These are phyloP conservation scores for Pantala flavescens DNA, from an alignment of 1,140 invertebrate species.

Conservation along the genomic window DNA sequence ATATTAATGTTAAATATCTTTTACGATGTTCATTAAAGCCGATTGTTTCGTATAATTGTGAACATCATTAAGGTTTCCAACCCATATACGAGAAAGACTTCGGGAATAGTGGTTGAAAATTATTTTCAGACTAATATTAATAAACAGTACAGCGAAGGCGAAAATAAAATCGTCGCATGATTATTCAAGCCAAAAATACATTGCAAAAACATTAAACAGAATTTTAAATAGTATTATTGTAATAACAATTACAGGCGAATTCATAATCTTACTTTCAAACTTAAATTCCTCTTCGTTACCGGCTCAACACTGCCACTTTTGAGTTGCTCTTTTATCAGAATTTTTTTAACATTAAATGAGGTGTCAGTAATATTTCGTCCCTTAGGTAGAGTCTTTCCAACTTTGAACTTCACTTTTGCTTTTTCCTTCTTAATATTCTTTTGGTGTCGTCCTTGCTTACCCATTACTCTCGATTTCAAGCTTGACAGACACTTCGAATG, in stretches of 20 bases:
- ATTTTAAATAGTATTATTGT: no score
- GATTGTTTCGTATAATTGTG: conserved; percentile 12
- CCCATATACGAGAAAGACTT: no score
- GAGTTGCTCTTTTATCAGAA: conserved; percentile 66
- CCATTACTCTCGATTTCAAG: conserved; percentile 32
- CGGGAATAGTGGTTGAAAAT: no score
- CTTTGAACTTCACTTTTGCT: conserved; percentile 64
- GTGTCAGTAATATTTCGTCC: conserved; percentile 72
- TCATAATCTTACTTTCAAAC: conserved; percentile 52
- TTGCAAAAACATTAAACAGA: no score
- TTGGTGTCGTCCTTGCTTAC: conserved; percentile 44
- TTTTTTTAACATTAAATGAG: conserved; percentile 78
- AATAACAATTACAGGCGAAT: no score
- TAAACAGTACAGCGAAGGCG: no score
- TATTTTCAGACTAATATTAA: no score
- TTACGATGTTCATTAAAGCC: conserved; percentile 13
- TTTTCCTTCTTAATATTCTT: conserved; percentile 65
- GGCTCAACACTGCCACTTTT: conserved; percentile 46
- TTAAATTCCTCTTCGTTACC: conserved; percentile 60
- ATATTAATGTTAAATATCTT: no score
- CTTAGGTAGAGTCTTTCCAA: conserved; percentile 41
- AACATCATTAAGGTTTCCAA: conserved; percentile 18
- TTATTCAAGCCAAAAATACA: no score
- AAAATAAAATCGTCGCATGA: no score
- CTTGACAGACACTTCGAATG: no score